These are phyloP conservation scores for Limosa lapponica DNA, from an alignment of 2,797 vertebrate genomes.

Conservation along the genomic window DNA sequence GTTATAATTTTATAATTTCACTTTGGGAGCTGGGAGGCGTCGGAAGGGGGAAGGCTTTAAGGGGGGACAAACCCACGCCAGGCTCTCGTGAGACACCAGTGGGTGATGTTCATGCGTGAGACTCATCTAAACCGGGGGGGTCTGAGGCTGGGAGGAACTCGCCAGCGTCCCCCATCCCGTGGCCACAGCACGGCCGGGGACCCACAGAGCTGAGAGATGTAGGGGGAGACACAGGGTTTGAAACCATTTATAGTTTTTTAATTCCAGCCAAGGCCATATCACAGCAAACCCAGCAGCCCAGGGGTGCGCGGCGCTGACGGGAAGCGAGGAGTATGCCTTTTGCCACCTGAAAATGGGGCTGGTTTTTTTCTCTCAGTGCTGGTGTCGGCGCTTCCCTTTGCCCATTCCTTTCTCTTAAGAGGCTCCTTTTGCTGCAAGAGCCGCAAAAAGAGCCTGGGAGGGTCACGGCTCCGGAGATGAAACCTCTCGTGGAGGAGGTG, in stretches of 20 bases:
- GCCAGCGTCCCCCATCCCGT: accelerated
- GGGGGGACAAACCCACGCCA: accelerated
- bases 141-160: accelerated
- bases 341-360: accelerated
- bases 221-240: accelerated
- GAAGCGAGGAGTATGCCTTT: accelerated
- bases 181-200: accelerated
- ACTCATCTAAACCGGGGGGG: background rate
- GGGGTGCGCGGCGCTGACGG: accelerated
- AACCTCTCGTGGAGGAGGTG: background rate
- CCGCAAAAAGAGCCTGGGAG: background rate
- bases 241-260: accelerated
- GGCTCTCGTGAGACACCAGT: background rate
- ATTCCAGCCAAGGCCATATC: background rate
- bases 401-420: background rate
- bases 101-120: background rate
- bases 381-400: accelerated
- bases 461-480: background rate
- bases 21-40: background rate
- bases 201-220: accelerated
- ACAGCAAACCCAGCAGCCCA: background rate
- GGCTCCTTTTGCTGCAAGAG: background rate
- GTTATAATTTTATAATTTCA: background rate
- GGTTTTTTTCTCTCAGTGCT: accelerated
- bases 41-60: accelerated